phyloP scores from a whole-genome alignment of 2,113 vertebrate genomes.

The Mormyrus lacerda region DNA sequence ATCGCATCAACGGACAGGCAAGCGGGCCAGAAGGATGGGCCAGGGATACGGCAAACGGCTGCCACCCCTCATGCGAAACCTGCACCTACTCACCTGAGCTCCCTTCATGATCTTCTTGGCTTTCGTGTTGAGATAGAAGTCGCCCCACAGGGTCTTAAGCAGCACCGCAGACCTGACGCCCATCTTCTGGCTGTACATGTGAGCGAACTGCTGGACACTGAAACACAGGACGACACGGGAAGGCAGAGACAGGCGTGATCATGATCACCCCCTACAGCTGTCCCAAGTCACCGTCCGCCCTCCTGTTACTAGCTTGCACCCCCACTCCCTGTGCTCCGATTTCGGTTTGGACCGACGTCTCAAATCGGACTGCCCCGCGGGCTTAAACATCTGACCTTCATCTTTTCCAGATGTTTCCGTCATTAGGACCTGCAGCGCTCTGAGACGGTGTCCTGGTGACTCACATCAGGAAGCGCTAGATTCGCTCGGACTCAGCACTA shows the following conservation, averaged over 20 bases:
- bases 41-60: neutral
- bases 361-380: neutral
- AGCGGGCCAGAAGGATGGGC: neutral
- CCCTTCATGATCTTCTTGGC: conserved; percentile 93
- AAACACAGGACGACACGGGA: conserved; percentile 35
- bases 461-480: neutral
- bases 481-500: neutral
- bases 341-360: conserved; percentile 1
- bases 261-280: neutral
- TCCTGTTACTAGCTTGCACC: neutral
- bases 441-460: neutral
- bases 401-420: conserved; percentile 19
- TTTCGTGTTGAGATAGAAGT: conserved; percentile 86
- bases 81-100: conserved; percentile 70
- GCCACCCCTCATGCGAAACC: neutral
- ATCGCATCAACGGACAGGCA: neutral
- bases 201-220: conserved; percentile 85
- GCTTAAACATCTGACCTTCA: conserved; percentile 12
- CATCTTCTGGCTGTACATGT: conserved; percentile 84
- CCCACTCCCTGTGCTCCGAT: neutral
- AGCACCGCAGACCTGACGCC: conserved; percentile 76
- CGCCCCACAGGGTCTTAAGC: conserved; percentile 90
- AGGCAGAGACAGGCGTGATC: conserved; percentile 13
- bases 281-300: neutral
- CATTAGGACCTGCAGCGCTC: neutral